A percentile compares a stretch with the other conserved stretches of the same genome.
phyloP scores from a whole-genome alignment of 2,797 vertebrate genomes.

The Sebastolobus alascanus region DNA sequence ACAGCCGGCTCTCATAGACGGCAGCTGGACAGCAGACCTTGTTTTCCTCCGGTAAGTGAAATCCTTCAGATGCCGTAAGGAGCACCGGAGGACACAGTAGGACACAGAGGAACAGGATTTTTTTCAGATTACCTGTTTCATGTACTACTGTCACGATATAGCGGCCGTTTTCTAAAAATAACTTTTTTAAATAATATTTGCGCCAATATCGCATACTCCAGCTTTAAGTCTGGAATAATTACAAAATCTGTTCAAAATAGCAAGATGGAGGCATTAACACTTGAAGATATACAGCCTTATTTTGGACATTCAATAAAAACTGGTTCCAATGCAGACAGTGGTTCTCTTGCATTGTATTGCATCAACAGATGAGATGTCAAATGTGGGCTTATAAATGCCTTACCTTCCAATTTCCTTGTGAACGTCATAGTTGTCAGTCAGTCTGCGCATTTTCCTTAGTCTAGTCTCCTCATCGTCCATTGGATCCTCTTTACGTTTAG shows the following conservation, averaged over 20 bases:
- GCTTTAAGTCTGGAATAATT: neutral
- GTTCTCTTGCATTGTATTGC: neutral
- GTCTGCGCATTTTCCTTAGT: slow-evolving; percentile 87
- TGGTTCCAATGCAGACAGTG: neutral
- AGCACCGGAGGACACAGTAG: too few species aligned
- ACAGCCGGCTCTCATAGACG: too few species aligned
- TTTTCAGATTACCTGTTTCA: too few species aligned
- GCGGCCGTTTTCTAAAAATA: too few species aligned
- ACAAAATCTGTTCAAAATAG: neutral
- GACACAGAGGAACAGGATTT: too few species aligned
- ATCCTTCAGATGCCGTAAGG: too few species aligned
- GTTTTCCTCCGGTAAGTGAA: too few species aligned
- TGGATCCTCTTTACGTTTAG: slow-evolving; percentile 80
- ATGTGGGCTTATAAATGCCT: slow-evolving; percentile 2
- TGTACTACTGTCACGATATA: too few species aligned
- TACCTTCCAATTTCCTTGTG: slow-evolving; percentile 97
- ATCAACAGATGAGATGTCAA: neutral
- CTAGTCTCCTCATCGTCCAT: slow-evolving; percentile 89
- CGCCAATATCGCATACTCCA: too few species aligned
- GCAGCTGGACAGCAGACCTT: too few species aligned
- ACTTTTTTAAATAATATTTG: too few species aligned
- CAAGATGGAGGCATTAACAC: neutral
- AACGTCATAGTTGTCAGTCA: slow-evolving; percentile 94
- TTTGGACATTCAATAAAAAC: neutral
- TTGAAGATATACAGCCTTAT: neutral